Evolutionary conservation across 2,113 vertebrate species (phyloP).

Genomic region (Megaceryle maxima): DNA sequence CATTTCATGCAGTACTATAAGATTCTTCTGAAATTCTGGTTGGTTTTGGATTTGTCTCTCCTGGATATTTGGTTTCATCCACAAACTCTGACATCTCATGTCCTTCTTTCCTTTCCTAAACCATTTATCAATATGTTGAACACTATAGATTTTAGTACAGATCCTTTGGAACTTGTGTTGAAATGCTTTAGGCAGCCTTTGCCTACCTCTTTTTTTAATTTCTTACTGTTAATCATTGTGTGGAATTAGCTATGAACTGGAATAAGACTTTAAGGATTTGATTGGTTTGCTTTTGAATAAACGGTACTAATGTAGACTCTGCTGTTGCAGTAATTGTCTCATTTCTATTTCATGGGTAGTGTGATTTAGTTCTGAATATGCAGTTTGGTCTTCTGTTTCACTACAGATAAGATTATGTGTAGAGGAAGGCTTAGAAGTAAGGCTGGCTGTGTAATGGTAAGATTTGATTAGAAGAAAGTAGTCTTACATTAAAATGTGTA

Average conservation of each 20-base stretch:
- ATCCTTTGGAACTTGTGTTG: neutral
- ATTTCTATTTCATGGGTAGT: neutral
- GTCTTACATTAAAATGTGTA: neutral
- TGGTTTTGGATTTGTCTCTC: neutral
- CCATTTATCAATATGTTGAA: neutral
- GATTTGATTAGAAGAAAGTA: neutral
- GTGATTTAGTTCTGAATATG: neutral
- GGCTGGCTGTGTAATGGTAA: neutral
- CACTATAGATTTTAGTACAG: neutral
- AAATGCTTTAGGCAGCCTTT: neutral
- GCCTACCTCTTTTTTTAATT: neutral
- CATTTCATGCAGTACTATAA: neutral
- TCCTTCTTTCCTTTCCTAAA: neutral
- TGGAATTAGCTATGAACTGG: neutral
- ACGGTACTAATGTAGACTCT: neutral
- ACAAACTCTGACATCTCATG: neutral
- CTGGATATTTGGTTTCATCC: neutral
- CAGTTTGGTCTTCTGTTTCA: neutral
- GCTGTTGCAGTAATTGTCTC: neutral
- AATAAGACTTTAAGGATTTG: neutral
- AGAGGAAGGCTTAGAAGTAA: neutral
- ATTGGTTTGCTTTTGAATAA: neutral
- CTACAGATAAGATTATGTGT: neutral
- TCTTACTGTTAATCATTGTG: neutral
- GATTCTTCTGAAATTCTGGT: neutral